Base-by-base conservation (phyloP, 2,888 invertebrate species). In the Dynastes tityus region DNA sequence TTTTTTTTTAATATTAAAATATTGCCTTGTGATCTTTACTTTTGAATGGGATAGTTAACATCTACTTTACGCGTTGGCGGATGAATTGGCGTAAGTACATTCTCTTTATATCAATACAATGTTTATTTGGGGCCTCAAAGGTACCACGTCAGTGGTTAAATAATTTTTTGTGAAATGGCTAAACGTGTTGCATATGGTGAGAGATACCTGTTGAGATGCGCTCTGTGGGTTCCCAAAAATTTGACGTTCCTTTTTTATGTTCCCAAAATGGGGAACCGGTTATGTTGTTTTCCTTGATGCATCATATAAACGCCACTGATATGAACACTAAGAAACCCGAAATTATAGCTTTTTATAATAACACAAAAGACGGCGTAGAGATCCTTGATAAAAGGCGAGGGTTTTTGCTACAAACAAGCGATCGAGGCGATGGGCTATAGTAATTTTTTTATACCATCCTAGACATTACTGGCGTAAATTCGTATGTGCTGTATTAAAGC, bases 81-180 rank as follows among this genome's bases (percentile, higher is more conserved):
- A 27, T 9, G 9, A 22, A 61, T 1, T 27, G 4, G 27, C 22
- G 61, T 3, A 61, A 61, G 27, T 61, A 27, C 9, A 61, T 8
- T 2, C 2, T 2, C 22, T 16, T 9, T 22, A 16, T 22, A 61
- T 27, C 22, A 27, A 3, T 61, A 22, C 27, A 61, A 61, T 22
- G 61, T 61, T 22, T 27, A 27, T 6, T 61, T 61, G 61, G 61
- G 61, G 22, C 22, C 27, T 22, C 22, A 61, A 61, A 22, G 61
- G 61, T 27, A 61, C 61, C 61, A 61, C 16, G 8, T 61, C 61
- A 61, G 61, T 61, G 22, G 61, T 61, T 61, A 61, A 2, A 27
- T 61, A 61, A 61, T 22, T 5, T 61, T 61, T 61, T 61, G 61
- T 61, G 61, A 61, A 61, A 55, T 61, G 61, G 61, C 61, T 61